These are phyloP conservation scores for Phataginus tetradactyla DNA, from an alignment of 2,797 vertebrate species.

Conservation along the genomic window DNA sequence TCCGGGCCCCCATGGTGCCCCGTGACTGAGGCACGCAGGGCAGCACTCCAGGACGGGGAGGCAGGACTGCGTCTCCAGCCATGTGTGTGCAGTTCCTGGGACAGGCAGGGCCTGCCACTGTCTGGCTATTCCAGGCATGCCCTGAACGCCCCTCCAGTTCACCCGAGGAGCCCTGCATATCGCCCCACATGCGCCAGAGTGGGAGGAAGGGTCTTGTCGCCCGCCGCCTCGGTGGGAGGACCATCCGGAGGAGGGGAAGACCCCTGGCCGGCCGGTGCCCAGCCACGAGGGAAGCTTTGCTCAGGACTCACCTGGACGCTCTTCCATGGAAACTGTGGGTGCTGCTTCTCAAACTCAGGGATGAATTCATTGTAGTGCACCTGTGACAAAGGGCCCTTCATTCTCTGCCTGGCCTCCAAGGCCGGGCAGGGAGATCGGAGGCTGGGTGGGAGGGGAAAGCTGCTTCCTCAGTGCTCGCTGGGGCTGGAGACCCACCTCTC, in stretches of 20 bases:
- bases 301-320: slow-evolving; percentile 89
- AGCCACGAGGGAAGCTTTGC: neutral
- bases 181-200: neutral
- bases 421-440: too few species aligned
- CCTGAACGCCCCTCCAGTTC: neutral
- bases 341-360: slow-evolving; percentile 94
- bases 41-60: accelerated
- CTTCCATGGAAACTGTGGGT: slow-evolving; percentile 92
- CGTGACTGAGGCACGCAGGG: accelerated
- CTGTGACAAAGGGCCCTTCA: slow-evolving; percentile 80
- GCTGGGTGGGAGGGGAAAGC: too few species aligned
- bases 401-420: accelerated
- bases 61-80: neutral
- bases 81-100: neutral
- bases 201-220: too few species aligned
- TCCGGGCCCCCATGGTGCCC: accelerated
- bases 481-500: too few species aligned
- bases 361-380: slow-evolving; percentile 96
- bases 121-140: neutral
- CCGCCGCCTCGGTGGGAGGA: neutral
- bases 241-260: accelerated
- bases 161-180: too few species aligned
- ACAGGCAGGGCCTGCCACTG: neutral
- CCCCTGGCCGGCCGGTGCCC: accelerated
- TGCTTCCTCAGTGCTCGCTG: too few species aligned